These are phyloP conservation scores for Acanthosepion pharaonis DNA, from an alignment of 2,888 invertebrate species.

Conservation along the genomic window DNA sequence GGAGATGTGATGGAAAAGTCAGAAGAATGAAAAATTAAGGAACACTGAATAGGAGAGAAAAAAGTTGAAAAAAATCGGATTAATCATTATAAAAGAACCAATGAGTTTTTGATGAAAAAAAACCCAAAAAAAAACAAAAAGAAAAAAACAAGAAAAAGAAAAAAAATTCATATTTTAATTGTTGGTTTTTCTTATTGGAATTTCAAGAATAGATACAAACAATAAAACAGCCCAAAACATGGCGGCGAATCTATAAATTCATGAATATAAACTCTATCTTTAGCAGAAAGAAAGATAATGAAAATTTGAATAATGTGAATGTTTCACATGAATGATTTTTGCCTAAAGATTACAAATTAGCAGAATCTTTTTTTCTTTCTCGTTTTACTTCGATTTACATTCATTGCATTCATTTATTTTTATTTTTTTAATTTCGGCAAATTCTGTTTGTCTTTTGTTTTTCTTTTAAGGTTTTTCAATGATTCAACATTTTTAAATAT, in stretches of 20 bases:
- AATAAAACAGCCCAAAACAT: neutral
- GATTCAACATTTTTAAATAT: neutral
- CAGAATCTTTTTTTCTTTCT: neutral
- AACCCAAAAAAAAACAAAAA: neutral
- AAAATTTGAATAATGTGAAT: neutral
- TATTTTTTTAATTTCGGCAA: neutral
- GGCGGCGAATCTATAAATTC: neutral
- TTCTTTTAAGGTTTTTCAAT: neutral
- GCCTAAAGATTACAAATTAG: neutral
- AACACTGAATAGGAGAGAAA: too few species aligned
- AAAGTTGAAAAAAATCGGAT: neutral
- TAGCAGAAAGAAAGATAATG: constrained; percentile 6
- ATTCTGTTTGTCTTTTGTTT: neutral
- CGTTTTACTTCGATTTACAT: neutral
- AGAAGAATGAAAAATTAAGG: too few species aligned
- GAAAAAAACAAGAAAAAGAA: neutral
- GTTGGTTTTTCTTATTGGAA: neutral
- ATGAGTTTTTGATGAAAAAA: neutral
- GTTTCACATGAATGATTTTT: neutral
- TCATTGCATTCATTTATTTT: neutral
- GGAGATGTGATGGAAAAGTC: too few species aligned
- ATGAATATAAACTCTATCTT: neutral
- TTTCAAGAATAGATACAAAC: too few species aligned
- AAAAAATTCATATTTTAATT: neutral
- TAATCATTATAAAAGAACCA: neutral